A percentile compares a stretch with the other conserved stretches of the same genome.
Conservation (phyloP, 1,140 invertebrate genomes). For the Armadillidium nasatum region DNA sequence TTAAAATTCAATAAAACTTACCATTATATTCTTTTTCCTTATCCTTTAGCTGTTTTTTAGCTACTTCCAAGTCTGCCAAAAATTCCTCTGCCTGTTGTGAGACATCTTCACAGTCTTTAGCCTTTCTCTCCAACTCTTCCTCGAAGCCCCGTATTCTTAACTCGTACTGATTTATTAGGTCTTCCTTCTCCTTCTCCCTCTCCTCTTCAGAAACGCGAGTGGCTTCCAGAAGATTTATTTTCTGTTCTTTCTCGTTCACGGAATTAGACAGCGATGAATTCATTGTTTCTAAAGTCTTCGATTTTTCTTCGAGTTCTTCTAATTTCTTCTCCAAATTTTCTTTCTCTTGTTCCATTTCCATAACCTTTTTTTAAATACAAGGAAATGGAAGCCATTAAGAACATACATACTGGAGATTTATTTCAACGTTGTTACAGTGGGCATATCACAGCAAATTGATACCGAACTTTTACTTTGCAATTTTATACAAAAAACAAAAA, state of each 20-base stretch:
- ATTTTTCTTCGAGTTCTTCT: constrained; percentile 43
- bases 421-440: neutral
- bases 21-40: constrained; percentile 27
- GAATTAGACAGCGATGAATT: constrained; percentile 36
- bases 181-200: neutral
- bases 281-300: constrained; percentile 31
- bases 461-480: neutral
- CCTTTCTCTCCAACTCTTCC: constrained; percentile 27
- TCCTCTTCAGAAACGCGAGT: constrained; percentile 30
- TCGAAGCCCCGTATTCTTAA: constrained; percentile 27
- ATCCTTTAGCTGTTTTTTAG: constrained; percentile 29
- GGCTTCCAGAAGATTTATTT: constrained; percentile 38
- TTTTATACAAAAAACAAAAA: too few relatives aligned
- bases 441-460: too few relatives aligned
- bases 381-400: neutral
- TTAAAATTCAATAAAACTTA: too few relatives aligned
- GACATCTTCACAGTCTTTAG: constrained; percentile 27
- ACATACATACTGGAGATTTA: neutral
- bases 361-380: constrained; percentile 32
- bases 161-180: neutral
- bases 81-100: constrained; percentile 26
- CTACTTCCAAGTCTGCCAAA: constrained; percentile 21
- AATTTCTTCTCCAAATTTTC: constrained; percentile 55
- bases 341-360: constrained; percentile 40
- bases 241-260: constrained; percentile 38